These are phyloP conservation scores for Eumeta japonica DNA, from an alignment of 1,140 invertebrate genomes.

Conservation along the genomic window DNA sequence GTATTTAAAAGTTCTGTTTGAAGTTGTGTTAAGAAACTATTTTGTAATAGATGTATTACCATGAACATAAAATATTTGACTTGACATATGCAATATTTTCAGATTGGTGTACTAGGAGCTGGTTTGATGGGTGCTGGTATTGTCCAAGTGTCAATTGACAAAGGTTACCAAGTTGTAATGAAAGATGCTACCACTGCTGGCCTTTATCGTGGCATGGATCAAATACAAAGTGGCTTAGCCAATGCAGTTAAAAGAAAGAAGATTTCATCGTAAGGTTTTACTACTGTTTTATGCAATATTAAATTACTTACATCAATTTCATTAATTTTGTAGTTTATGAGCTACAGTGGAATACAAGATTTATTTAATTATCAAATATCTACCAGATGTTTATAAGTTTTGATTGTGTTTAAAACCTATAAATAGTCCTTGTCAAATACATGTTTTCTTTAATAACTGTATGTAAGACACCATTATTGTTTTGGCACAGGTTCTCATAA, in stretches of 20 bases:
- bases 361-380: no score
- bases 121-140: conserved; percentile 98
- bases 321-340: neutral
- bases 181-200: conserved; percentile 88
- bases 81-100: conserved; percentile 10
- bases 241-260: conserved; percentile 81
- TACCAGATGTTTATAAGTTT: no score
- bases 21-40: neutral
- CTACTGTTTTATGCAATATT: neutral
- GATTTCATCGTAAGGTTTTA: conserved; percentile 60
- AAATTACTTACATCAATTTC: no score
- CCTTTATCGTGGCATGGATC: conserved; percentile 82
- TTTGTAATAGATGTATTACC: no score
- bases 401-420: no score
- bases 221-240: conserved; percentile 83
- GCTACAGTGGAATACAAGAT: no score
- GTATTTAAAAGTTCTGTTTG: neutral
- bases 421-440: no score
- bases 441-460: no score
- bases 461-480: no score
- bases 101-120: conserved; percentile 90
- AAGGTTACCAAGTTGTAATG: conserved; percentile 86
- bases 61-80: no score
- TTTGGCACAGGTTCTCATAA: no score
- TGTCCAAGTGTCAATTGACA: conserved; percentile 95